phyloP scores from a whole-genome alignment of 37 sponge, comb jelly and placozoan genomes.

The Geodia barretti region DNA sequence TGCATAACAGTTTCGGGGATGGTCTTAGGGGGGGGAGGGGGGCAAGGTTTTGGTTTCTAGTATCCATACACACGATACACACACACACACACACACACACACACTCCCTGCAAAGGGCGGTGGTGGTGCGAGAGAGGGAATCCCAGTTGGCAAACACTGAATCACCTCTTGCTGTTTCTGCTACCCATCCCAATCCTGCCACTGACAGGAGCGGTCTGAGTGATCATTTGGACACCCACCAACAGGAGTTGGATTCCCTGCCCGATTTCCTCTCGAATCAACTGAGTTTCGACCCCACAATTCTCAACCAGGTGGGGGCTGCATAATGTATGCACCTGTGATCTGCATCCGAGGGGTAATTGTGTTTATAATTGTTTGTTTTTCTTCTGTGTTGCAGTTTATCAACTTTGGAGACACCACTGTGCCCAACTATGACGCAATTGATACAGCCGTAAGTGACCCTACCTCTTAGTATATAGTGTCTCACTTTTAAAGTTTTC shows the following conservation, averaged over 20 bases:
- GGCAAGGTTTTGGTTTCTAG: too few relatives aligned
- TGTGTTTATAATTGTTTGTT: neutral
- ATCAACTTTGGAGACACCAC: neutral
- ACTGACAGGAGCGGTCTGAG: conserved; percentile 10
- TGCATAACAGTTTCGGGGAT: too few relatives aligned
- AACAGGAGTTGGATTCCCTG: conserved; percentile 53
- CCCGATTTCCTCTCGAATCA: conserved; percentile 37
- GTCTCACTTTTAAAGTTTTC: neutral
- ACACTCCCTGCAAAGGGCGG: too few relatives aligned
- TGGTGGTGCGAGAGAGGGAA: too few relatives aligned
- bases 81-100: too few relatives aligned
- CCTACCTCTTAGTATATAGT: neutral
- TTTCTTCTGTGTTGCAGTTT: conserved; percentile 24
- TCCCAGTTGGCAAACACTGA: too few relatives aligned
- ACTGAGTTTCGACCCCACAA: conserved; percentile 55
- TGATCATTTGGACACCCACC: conserved; percentile 47
- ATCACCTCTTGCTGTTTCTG: too few relatives aligned
- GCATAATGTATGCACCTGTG: too few relatives aligned
- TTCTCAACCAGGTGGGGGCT: conserved; percentile 56
- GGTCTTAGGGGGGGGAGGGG: too few relatives aligned
- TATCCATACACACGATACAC: too few relatives aligned
- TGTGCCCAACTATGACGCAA: conserved; percentile 46
- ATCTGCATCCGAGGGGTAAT: too few relatives aligned
- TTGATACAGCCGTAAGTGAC: conserved; percentile 68
- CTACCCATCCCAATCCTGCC: too few relatives aligned